A percentile compares a stretch with the other conserved stretches of the same genome.
These are phyloP conservation scores for Hippopotamus amphibius DNA, from an alignment of 2,113 vertebrate species.

Conservation along the genomic window DNA sequence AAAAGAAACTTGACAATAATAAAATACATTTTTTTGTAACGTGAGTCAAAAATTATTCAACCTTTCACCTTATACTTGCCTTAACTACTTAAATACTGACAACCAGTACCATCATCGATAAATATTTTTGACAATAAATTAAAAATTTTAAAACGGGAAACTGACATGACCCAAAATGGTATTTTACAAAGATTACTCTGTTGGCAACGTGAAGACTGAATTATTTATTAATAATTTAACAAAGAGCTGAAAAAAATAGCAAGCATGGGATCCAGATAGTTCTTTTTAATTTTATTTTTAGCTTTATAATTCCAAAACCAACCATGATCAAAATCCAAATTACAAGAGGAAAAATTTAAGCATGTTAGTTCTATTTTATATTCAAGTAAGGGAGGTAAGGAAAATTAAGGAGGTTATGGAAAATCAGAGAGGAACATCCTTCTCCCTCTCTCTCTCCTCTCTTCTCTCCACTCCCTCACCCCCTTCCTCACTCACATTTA, in stretches of 20 bases:
- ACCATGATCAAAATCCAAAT: constrained; percentile 33
- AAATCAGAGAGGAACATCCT: background rate
- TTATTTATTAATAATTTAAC: constrained; percentile 47
- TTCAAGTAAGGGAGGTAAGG: background rate
- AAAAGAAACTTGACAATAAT: background rate
- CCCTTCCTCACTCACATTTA: background rate
- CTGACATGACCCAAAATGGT: background rate
- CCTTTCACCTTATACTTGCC: background rate
- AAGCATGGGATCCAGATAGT: background rate
- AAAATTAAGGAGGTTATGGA: background rate
- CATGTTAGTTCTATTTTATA: background rate
- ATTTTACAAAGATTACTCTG: constrained; percentile 32
- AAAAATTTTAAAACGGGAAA: constrained; percentile 21
- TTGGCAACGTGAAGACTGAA: background rate
- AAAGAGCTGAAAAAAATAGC: constrained; percentile 14
- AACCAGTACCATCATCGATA: constrained; percentile 20
- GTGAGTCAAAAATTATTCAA: background rate
- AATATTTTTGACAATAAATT: constrained; percentile 1
- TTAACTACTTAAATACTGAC: constrained; percentile 20
- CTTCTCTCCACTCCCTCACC: background rate
- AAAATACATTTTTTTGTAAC: background rate
- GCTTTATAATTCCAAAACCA: constrained; percentile 37
- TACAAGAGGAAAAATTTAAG: constrained; percentile 38
- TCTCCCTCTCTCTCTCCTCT: too few relatives aligned
- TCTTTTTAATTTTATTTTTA: constrained; percentile 53